A percentile compares a stretch with the other conserved stretches of the same genome.
phyloP scores from a whole-genome alignment of 92 coral and sea anemone species.

The Heteractis magnifica region DNA sequence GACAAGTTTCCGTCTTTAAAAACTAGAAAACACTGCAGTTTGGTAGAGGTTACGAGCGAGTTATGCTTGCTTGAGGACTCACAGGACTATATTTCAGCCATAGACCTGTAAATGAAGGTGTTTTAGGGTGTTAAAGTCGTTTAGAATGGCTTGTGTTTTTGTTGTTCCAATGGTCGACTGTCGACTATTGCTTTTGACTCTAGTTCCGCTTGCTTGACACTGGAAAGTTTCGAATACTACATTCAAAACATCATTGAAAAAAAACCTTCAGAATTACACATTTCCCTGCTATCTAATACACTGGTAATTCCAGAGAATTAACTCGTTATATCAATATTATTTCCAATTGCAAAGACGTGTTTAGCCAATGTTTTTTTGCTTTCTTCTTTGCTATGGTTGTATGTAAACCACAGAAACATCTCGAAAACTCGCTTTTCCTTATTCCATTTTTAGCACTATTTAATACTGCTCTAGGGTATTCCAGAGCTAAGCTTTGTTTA shows the following conservation, averaged over 20 bases:
- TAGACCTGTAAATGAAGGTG: slow-evolving; percentile 2
- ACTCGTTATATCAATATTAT: neutral
- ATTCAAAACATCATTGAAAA: slow-evolving; percentile 1
- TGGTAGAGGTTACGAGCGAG: neutral
- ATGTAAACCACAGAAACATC: slow-evolving; percentile 22
- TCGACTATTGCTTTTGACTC: slow-evolving; percentile 24
- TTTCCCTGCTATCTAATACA: slow-evolving; percentile 3
- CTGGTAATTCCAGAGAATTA: neutral
- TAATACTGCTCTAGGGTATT: neutral
- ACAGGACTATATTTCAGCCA: neutral
- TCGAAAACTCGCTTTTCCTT: slow-evolving; percentile 7
- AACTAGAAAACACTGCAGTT: neutral
- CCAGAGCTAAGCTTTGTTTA: slow-evolving; percentile 17
- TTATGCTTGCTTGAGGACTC: slow-evolving; percentile 2
- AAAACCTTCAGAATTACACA: neutral
- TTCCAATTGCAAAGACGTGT: slow-evolving; percentile 12
- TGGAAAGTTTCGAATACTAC: slow-evolving; percentile 10
- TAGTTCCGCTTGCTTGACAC: slow-evolving; percentile 27
- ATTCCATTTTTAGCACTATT: slow-evolving; percentile 4
- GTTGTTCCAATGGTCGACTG: slow-evolving; percentile 28
- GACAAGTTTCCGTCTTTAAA: slow-evolving; percentile 29
- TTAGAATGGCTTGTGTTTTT: slow-evolving; percentile 24
- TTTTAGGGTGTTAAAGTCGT: slow-evolving; percentile 25
- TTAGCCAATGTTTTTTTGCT: slow-evolving; percentile 12
- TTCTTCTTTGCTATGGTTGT: slow-evolving; percentile 4